Percentiles rank a stretch among this genome's conserved stretches.
phyloP scores from a whole-genome alignment of 2,888 invertebrate species.

The Pollenia labialis region DNA sequence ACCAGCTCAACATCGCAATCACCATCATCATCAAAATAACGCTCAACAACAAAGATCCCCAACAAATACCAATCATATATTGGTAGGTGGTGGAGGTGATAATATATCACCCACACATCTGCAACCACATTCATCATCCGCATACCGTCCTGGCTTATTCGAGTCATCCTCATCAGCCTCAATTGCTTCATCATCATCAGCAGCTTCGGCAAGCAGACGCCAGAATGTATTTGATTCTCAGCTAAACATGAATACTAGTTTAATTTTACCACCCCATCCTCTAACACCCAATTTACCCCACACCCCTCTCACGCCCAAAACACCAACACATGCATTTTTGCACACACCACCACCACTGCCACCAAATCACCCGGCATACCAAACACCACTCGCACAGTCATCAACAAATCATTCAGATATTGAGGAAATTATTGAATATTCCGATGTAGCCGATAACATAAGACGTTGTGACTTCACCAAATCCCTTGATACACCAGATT shows the following conservation, averaged over 20 bases:
- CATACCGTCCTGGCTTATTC: constrained; percentile 64
- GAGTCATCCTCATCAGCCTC: constrained; percentile 62
- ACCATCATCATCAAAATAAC: constrained; percentile 50
- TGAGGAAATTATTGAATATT: constrained; percentile 81
- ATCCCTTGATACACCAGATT: constrained; percentile 64
- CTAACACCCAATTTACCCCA: constrained; percentile 64
- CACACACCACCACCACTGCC: constrained; percentile 75
- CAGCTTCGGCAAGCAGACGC: constrained; percentile 74
- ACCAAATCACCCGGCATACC: constrained; percentile 59
- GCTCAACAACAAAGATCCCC: constrained; percentile 72
- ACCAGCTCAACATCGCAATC: constrained; percentile 71
- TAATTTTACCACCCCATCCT: constrained; percentile 68
- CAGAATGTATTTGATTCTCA: constrained; percentile 76
- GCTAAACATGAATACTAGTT: constrained; percentile 63
- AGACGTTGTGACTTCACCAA: constrained; percentile 77
- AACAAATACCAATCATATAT: constrained; percentile 57
- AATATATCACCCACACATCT: constrained; percentile 72
- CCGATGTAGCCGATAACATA: constrained; percentile 81
- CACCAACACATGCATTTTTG: constrained; percentile 73
- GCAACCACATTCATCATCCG: constrained; percentile 74
- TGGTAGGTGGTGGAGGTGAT: constrained; percentile 70
- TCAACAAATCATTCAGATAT: constrained; percentile 72
- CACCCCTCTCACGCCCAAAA: constrained; percentile 63
- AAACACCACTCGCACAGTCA: constrained; percentile 56
- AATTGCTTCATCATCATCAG: constrained; percentile 66